These are phyloP conservation scores for Acronicta leporina DNA, from an alignment of 2,888 invertebrate genomes.

Conservation along the genomic window DNA sequence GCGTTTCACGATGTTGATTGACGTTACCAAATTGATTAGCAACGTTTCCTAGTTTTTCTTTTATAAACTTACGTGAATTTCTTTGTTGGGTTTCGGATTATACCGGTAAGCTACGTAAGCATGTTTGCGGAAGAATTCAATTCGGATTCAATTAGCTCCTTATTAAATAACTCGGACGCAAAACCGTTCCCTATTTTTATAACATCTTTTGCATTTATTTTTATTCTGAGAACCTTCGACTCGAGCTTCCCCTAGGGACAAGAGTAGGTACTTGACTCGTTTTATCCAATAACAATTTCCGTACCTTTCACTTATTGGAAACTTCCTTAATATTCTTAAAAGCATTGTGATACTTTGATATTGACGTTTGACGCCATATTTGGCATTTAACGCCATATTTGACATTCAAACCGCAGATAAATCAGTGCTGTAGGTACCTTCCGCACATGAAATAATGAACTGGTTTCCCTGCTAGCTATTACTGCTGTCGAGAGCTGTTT, in stretches of 20 bases:
- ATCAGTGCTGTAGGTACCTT: no score
- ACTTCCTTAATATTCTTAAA: no score
- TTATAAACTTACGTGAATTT: slow-evolving; percentile 50
- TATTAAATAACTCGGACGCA: not conserved
- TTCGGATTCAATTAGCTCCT: not conserved
- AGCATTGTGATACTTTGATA: not conserved
- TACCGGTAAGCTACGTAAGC: slow-evolving; percentile 31
- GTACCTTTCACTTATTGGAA: not conserved
- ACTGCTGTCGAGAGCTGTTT: no score
- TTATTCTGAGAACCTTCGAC: not conserved
- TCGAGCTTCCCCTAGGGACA: not conserved
- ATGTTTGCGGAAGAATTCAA: slow-evolving; percentile 33
- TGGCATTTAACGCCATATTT: not conserved
- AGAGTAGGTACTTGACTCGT: slow-evolving; percentile 4
- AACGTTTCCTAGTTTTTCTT: slow-evolving; percentile 56
- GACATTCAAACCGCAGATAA: no score
- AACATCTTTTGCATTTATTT: slow-evolving; percentile 7
- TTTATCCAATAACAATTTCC: slow-evolving; percentile 1
- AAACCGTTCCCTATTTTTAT: not conserved
- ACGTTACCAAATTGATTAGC: slow-evolving; percentile 60
- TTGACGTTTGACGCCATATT: slow-evolving; percentile 27
- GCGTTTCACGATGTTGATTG: slow-evolving; percentile 56
- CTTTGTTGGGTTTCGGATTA: slow-evolving; percentile 34
- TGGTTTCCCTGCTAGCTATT: no score
- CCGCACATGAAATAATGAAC: no score